Percentiles rank a stretch among this genome's conserved stretches.
Conservation (phyloP, 2,888 invertebrate species). For the Dasypolia templi region DNA sequence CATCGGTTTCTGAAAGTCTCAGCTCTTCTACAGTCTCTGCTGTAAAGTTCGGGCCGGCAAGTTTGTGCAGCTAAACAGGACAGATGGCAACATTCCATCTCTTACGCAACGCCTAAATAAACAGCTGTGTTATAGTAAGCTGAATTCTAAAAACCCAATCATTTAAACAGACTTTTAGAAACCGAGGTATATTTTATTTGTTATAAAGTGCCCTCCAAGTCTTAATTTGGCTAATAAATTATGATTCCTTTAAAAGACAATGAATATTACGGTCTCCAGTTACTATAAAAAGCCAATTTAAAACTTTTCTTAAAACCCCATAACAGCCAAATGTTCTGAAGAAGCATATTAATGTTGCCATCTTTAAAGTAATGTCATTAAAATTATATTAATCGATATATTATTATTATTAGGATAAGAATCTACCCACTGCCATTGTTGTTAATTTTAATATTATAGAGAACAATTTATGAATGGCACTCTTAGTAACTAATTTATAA, state of each 20-base stretch:
- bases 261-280: slow-evolving; percentile 21
- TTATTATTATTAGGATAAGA: slow-evolving; percentile 53
- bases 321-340: slow-evolving; percentile 41
- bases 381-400: slow-evolving; percentile 53
- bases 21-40: too few species aligned
- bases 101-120: background rate
- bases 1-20: background rate
- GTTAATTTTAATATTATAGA: slow-evolving; percentile 50
- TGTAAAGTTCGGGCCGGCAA: background rate
- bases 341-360: slow-evolving; percentile 41
- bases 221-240: background rate
- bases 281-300: slow-evolving; percentile 16
- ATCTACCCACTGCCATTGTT: slow-evolving; percentile 66
- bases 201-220: background rate
- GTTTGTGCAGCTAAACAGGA: background rate
- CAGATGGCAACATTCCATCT: background rate
- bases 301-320: slow-evolving; percentile 25
- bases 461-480: slow-evolving; percentile 37
- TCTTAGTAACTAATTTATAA: background rate
- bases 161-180: background rate
- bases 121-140: background rate
- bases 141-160: background rate
- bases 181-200: background rate
- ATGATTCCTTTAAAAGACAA: background rate
- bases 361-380: slow-evolving; percentile 46